Base-by-base conservation (phyloP, 2,113 vertebrate genomes). In the Arvicanthis niloticus region DNA sequence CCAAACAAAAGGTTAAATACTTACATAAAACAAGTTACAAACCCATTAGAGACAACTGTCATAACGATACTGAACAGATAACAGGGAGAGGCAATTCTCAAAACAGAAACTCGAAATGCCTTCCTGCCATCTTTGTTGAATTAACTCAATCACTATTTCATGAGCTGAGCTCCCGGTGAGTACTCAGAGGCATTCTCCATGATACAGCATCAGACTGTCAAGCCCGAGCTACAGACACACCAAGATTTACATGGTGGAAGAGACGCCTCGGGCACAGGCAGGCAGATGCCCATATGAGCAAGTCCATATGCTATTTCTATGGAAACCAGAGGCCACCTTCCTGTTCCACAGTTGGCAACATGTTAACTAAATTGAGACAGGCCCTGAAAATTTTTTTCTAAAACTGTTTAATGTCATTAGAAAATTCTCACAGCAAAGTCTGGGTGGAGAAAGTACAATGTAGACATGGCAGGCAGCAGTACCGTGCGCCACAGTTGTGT, bases 31-130 rank as follows among this genome's bases (percentile, higher is more conserved):
- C 7, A 67, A 13, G 56, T 85, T 80, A 86, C 15, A 78, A 93
- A 91, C 72, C 77, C 67, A 45, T 56, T 88, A 65, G 80, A 90
- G 40, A 51, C 17, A 91, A 92, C 45, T 56, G 37, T 77, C 85
- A 56, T 48, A 70, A 62, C 80, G 84, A 91, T 76, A 37, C 48
- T 78, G 82, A 89, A 72, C 88, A 1, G 90, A 89, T 40, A 75
- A 56, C n/a, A 70, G 37, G 15, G 40, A 93, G 93, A 91, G 51
- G 31, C 75, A 90, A 85, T 45, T 84, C 56, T 88, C n/a, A 91
- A 82, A 94, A 89, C 34, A 91, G 53, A 95, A 92, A 68, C 65
- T 82, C 10, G 5, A 73, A 94, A 24, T 62, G 17, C 4, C 45
- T 51, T 84, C 60, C 73, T 82, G 53, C 40, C 84, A 53, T 48